A percentile compares a stretch with the other conserved stretches of the same genome.
Evolutionary conservation across 2,888 invertebrate genomes (phyloP).

Genomic region (Cheilosia soror): DNA sequence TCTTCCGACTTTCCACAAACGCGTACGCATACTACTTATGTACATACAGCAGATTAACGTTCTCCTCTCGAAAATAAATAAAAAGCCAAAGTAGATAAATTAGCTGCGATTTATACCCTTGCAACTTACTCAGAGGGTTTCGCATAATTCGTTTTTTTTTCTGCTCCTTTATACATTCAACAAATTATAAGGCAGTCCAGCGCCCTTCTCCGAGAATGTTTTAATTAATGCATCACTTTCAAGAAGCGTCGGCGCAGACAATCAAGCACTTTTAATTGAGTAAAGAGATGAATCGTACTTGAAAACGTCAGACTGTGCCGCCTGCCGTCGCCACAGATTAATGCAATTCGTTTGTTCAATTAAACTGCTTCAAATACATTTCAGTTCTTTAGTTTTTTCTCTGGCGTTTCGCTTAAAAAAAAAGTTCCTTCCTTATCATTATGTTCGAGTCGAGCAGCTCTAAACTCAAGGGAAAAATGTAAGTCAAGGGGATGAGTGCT

Average conservation of each 20-base stretch:
- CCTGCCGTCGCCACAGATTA: conserved; percentile 49
- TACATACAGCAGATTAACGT: no score
- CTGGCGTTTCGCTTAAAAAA: conserved; percentile 40
- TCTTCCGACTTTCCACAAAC: no score
- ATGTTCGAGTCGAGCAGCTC: background rate
- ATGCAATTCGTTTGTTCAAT: conserved; percentile 64
- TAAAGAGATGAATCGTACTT: conserved; percentile 69
- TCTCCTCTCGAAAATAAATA: background rate
- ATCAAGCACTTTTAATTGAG: conserved; percentile 64
- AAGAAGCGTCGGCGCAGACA: conserved; percentile 50
- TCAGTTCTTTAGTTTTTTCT: conserved; percentile 50
- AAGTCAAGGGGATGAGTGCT: conserved; percentile 31
- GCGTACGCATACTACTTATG: no score
- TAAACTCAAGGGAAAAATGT: conserved; percentile 10
- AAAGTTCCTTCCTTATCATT: conserved; percentile 24
- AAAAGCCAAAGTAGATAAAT: background rate
- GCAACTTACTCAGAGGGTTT: background rate
- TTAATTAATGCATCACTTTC: conserved; percentile 58
- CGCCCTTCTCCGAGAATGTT: conserved; percentile 41
- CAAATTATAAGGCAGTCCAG: conserved; percentile 22
- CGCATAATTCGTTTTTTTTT: background rate
- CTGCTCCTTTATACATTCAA: background rate
- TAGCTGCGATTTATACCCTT: background rate
- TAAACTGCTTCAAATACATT: conserved; percentile 72
- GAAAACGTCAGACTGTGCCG: conserved; percentile 47